Evolutionary conservation across 2,888 invertebrate species (phyloP), one percentile per base, ranked within the genome.

Genomic region (Drosophila antonietae): DNA sequence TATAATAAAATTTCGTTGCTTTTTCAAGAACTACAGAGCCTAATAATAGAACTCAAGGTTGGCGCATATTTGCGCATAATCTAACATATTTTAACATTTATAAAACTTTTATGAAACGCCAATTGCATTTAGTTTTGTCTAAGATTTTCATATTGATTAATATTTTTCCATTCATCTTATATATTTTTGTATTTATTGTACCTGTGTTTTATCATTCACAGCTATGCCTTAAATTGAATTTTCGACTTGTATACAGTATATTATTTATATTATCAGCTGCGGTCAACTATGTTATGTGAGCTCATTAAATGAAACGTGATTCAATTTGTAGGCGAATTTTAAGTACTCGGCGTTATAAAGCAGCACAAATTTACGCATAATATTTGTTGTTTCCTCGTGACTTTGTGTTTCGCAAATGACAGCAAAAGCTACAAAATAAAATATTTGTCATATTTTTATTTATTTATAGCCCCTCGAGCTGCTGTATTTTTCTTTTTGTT

Each of bases 361-460:
- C 37, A 56, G 33, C 8, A 18, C 12, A 33, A 56, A 41, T 12
- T 28, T 58, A 57, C 53, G 61, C 46, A 61, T 41, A 10, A 23
- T 41, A 47, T 15, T 67, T 47, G 31, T 39, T 47, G 35, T 62
- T 59, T 53, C 43, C 14, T 59, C 49, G 37, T 63, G 51, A 60
- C 52, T 69, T 78, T 37, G 33, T 41, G 47, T 15, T 44, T 65
- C 43, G 52, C 71, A 60, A 70, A 78, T 69, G 62, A 60, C 68
- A 73, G 64, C 57, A 71, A 78, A 71, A 64, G 47, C 58, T 23
- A 18, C 41, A 33, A 41, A 81, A 39, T n/a, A 70, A 39, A 49
- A 78, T 70, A 65, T 70, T 85, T 83, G 82, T 72, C 74, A 84
- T 76, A 73, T 66, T 59, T 77, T 59, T 80, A 72, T 62, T 73